Evolutionary conservation across 1,140 invertebrate genomes (phyloP).

Genomic region (Hyles vespertilio): DNA sequence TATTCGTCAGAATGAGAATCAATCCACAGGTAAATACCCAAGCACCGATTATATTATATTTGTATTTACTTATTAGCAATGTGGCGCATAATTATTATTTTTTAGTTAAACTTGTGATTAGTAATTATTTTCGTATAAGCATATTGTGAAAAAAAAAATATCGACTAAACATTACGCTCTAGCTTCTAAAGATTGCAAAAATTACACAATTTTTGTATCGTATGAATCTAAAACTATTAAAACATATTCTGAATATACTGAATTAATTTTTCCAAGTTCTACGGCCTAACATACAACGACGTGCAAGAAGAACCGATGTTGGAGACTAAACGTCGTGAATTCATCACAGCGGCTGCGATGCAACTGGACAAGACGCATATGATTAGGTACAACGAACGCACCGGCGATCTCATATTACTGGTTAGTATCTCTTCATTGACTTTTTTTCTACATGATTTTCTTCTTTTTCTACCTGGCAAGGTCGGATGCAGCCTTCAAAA

Average conservation of each 20-base stretch:
- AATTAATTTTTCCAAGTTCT: slow-evolving; percentile 62
- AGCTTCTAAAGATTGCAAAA: too few species aligned
- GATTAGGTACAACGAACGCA: slow-evolving; percentile 92
- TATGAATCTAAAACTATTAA: too few species aligned
- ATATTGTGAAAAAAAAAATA: too few species aligned
- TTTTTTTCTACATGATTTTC: background rate
- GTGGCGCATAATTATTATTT: too few species aligned
- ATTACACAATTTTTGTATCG: too few species aligned
- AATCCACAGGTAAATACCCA: slow-evolving; percentile 85
- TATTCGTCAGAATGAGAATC: slow-evolving; percentile 94
- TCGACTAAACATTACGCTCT: too few species aligned
- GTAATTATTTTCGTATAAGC: too few species aligned
- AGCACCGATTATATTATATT: background rate
- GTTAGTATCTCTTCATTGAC: slow-evolving; percentile 57
- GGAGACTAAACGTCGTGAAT: slow-evolving; percentile 81
- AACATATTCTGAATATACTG: too few species aligned
- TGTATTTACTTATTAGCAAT: background rate
- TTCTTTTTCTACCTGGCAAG: too few species aligned
- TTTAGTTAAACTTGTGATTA: too few species aligned
- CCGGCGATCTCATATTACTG: slow-evolving; percentile 88
- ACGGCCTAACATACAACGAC: slow-evolving; percentile 87
- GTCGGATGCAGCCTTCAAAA: too few species aligned
- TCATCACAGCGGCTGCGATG: slow-evolving; percentile 88
- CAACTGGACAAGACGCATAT: slow-evolving; percentile 94
- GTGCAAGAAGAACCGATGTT: slow-evolving; percentile 87